phyloP scores from a whole-genome alignment of 2,113 vertebrate species.

The Ceuthmochares aereus region DNA sequence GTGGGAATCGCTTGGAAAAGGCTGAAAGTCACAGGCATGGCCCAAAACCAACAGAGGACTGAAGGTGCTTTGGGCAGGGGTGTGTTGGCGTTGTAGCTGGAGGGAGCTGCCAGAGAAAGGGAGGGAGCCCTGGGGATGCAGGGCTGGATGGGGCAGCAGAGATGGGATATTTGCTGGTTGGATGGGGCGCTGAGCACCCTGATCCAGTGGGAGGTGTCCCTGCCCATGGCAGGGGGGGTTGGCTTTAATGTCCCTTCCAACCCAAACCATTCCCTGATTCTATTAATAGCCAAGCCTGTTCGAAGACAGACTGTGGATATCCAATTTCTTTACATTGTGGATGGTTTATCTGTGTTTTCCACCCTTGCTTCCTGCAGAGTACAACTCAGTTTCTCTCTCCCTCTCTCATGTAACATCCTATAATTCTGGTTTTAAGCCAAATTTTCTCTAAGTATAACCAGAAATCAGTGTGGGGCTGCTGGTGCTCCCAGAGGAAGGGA shows the following conservation, averaged over 20 bases:
- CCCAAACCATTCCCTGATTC: no score
- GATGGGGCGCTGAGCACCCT: no score
- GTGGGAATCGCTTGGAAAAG: rapidly evolving
- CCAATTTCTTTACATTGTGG: background rate
- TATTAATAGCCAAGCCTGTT: no score
- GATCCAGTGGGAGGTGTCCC: no score
- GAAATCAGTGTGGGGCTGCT: rapidly evolving
- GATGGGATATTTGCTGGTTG: background rate
- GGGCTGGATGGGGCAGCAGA: rapidly evolving
- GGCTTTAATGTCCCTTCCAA: no score
- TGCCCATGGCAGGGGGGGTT: no score
- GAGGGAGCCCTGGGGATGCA: background rate
- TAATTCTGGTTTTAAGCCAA: background rate
- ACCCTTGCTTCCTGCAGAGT: background rate
- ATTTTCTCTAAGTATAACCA: background rate
- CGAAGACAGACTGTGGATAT: no score
- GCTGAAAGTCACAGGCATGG: rapidly evolving
- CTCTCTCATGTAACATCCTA: rapidly evolving
- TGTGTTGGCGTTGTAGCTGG: rapidly evolving
- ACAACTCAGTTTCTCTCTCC: background rate
- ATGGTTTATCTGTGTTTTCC: background rate
- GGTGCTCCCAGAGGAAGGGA: background rate
- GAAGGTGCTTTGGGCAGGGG: background rate
- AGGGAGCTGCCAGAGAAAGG: background rate
- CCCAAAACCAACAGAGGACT: rapidly evolving